Conservation (phyloP, 2,797 vertebrate species). For the Tokudaia muenninki region DNA sequence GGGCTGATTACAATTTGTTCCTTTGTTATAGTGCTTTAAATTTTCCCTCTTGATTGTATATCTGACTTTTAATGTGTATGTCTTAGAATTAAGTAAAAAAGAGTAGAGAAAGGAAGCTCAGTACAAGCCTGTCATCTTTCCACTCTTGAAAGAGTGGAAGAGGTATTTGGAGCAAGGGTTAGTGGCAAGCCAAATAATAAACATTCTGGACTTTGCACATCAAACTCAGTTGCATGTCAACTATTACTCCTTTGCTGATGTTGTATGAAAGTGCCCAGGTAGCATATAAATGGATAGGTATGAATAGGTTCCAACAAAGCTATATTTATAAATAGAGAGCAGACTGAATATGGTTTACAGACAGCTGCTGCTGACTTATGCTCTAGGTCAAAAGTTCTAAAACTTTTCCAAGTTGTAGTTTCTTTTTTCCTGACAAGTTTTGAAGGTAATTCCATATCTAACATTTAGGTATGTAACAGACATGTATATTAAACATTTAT, state of each 20-base stretch:
- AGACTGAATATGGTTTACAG: neutral
- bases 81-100: neutral
- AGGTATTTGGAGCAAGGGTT: neutral
- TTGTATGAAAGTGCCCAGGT: neutral
- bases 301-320: neutral
- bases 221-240: neutral
- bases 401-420: neutral
- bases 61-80: neutral
- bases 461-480: neutral
- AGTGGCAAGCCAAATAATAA: neutral
- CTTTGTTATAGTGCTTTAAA: neutral
- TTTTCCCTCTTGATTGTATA: neutral
- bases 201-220: neutral
- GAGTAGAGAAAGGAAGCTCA: neutral
- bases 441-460: neutral
- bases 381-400: neutral
- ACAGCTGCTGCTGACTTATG: neutral
- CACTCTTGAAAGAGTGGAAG: neutral
- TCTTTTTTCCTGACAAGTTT: neutral
- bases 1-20: neutral
- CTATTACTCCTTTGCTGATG: neutral
- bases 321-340: neutral
- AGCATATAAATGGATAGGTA: neutral
- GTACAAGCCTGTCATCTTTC: neutral
- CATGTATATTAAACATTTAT: neutral